phyloP scores from a whole-genome alignment of 2,888 invertebrate species.

The Lamellibrachia satsuma region DNA sequence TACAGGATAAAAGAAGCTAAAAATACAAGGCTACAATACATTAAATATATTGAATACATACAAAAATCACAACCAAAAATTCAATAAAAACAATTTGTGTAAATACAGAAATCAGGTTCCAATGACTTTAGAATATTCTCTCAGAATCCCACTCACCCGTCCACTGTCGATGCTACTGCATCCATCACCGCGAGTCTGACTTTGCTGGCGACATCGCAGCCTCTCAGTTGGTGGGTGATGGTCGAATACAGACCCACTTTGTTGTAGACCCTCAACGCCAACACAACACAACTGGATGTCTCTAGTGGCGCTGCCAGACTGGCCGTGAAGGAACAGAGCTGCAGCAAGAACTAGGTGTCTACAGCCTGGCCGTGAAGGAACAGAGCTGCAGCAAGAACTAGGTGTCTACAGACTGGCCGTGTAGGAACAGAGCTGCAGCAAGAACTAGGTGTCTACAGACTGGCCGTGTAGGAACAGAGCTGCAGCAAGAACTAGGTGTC shows the following conservation, averaged over 20 bases:
- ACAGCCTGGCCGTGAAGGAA: too few species aligned
- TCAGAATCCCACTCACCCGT: not conserved
- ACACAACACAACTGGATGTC: not conserved
- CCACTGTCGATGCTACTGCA: not conserved
- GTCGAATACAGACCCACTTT: not conserved
- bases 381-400: too few species aligned
- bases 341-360: too few species aligned
- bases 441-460: too few species aligned
- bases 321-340: not conserved
- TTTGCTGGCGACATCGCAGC: not conserved
- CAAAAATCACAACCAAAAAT: too few species aligned
- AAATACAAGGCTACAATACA: too few species aligned
- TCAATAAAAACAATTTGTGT: not conserved
- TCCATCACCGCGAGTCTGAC: not conserved
- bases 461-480: too few species aligned
- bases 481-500: too few species aligned
- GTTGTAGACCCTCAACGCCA: not conserved
- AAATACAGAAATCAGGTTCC: not conserved
- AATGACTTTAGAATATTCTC: not conserved
- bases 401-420: too few species aligned
- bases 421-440: too few species aligned
- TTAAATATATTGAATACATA: too few species aligned
- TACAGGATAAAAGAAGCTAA: too few species aligned
- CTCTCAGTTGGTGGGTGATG: not conserved
- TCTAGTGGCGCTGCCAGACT: not conserved